A percentile compares a stretch with the other conserved stretches of the same genome.
Evolutionary conservation across 2,888 invertebrate species (phyloP).

Genomic region (Chrysina gloriosa): DNA sequence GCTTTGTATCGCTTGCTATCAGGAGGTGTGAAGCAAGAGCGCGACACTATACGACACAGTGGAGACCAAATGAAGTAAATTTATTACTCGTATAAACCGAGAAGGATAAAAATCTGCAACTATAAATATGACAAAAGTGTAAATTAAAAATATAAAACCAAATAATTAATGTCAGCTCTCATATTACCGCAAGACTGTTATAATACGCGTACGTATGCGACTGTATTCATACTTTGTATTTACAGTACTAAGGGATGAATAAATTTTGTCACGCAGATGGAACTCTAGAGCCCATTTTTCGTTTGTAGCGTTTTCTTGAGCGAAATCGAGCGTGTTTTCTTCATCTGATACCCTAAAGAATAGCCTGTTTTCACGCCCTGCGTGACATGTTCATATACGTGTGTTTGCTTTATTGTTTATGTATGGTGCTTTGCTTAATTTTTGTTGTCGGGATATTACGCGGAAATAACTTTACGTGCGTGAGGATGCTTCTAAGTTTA

Average conservation of each 20-base stretch:
- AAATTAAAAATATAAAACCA: conserved; percentile 44
- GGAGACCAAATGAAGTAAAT: conserved; percentile 41
- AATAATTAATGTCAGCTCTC: conserved; percentile 44
- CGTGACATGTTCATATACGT: conserved; percentile 26
- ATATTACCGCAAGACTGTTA: conserved; percentile 31
- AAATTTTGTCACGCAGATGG: conserved; percentile 37
- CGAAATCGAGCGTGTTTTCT: conserved; percentile 19
- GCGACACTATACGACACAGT: conserved; percentile 9
- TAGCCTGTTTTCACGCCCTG: conserved; percentile 7
- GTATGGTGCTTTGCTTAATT: neutral
- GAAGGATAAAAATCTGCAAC: conserved; percentile 45
- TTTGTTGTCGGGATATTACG: neutral
- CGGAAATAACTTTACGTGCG: neutral
- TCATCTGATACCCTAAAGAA: conserved; percentile 10
- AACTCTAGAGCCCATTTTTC: conserved; percentile 25
- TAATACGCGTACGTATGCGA: conserved; percentile 16
- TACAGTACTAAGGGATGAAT: conserved; percentile 34
- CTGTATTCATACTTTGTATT: conserved; percentile 41
- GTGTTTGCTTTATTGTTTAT: neutral
- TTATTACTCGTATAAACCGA: conserved; percentile 38
- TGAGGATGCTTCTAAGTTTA: neutral
- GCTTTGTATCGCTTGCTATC: neutral
- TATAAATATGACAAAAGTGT: conserved; percentile 48
- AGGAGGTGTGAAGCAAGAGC: neutral
- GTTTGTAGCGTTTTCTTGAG: neutral